Evolutionary conservation across 2,797 vertebrate species (phyloP), one percentile per base, ranked within the genome.

Genomic region (Atherinosoma microstoma): DNA sequence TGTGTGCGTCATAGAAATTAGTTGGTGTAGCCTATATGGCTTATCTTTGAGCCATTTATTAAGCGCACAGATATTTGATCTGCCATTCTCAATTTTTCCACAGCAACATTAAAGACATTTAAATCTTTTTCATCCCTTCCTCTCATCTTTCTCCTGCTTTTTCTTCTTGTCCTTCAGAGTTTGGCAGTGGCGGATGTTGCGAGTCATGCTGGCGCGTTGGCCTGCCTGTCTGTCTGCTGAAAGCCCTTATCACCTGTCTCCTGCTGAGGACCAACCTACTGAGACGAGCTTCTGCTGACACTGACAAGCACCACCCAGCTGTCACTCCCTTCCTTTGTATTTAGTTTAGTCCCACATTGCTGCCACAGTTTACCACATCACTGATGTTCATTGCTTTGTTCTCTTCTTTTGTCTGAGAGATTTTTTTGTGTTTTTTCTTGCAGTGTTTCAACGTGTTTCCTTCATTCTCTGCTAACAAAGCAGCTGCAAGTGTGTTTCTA

Each of bases 281-380:
- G 80, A 87, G 80, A 83, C 58, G 8, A 61, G 74, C 73, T 64
- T 76, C 73, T 82, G 65, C 67, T 64, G 63, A 80, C 82, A 75
- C 35, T 89, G 83, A 89, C 30, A 66, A 78, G 77, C 78, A 61
- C 56, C 56, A 27, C 82, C 81, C 82, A 79, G 69, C 84, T 88
- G 86, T 77, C 86, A 82, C 59, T 83, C 76, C 71, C 58, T 69
- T 62, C 40, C 42, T 64, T 73, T 51, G 32, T 64, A 57, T 73
- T 65, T 75, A 75, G 59, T 70, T 75, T 22, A 6, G 54, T 69
- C 29, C 30, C 49, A 27, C 42, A 20, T 45, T 20, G 42, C 18
- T 45, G 42, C 42, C 42, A 20, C 2, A 45, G 42, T 58, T 84
- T 62, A 24, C 45, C 74, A 73, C 59, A 32, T 60, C 35, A 10